Conservation (phyloP, 2,888 invertebrate genomes). For the Tachystola acroxantha region DNA sequence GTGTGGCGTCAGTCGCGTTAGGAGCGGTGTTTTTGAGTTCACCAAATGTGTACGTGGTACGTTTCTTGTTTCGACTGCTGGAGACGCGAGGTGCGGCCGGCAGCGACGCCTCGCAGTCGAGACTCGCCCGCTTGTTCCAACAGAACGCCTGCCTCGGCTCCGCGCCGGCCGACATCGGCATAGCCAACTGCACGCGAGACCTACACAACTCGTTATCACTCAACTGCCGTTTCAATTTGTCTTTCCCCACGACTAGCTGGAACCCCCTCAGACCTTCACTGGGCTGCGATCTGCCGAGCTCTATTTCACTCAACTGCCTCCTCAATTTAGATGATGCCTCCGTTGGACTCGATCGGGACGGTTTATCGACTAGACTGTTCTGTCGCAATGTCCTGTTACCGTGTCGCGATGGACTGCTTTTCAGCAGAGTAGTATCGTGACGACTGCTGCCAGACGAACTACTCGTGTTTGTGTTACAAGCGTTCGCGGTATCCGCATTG, state of each 20-base stretch:
- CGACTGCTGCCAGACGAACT: slow-evolving; percentile 56
- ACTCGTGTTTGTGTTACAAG: slow-evolving; percentile 45
- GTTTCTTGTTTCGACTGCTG: slow-evolving; percentile 25
- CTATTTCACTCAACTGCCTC: slow-evolving; percentile 58
- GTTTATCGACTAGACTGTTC: slow-evolving; percentile 52
- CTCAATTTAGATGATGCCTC: slow-evolving; percentile 34
- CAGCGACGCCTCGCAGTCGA: slow-evolving; percentile 46
- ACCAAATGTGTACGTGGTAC: slow-evolving; percentile 61
- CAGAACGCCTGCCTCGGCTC: slow-evolving; percentile 57
- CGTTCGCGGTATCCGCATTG: slow-evolving; percentile 24
- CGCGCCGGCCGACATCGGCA: slow-evolving; percentile 73
- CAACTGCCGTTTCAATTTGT: slow-evolving; percentile 59
- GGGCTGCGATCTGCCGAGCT: slow-evolving; percentile 30
- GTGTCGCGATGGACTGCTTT: slow-evolving; percentile 24
- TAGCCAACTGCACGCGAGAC: slow-evolving; percentile 52
- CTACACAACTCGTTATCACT: slow-evolving; percentile 62
- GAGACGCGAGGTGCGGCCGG: slow-evolving; percentile 20
- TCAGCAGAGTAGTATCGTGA: slow-evolving; percentile 26
- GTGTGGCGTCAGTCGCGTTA: slow-evolving; percentile 38
- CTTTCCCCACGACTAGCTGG: slow-evolving; percentile 60
- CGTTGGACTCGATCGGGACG: slow-evolving; percentile 34
- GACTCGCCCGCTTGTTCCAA: slow-evolving; percentile 52
- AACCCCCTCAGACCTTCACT: slow-evolving; percentile 46
- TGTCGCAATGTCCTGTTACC: slow-evolving; percentile 39
- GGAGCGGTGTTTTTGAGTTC: slow-evolving; percentile 68